Conservation (phyloP, 2,113 vertebrate genomes). For the Protobothrops flavoviridis region DNA sequence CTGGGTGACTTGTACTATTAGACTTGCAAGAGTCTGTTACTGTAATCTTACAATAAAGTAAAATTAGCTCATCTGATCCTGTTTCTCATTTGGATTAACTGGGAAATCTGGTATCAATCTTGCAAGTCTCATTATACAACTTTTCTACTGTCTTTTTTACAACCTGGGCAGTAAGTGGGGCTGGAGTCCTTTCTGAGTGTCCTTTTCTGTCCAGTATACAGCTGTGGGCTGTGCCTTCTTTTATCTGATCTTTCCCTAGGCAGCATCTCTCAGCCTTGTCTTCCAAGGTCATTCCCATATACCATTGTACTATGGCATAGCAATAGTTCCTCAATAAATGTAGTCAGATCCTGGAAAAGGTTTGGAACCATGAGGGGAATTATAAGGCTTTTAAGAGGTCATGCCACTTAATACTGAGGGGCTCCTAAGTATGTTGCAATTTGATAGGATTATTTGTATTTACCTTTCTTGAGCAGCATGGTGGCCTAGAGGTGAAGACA, state of each 20-base stretch:
- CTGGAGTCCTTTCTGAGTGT: not conserved
- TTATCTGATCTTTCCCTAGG: not conserved
- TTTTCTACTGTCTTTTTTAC: not conserved
- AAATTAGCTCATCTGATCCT: not conserved
- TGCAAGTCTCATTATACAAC: not conserved
- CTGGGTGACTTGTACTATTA: not conserved
- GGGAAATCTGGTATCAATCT: not conserved
- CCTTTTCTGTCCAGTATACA: not conserved
- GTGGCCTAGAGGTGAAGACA: too few species aligned
- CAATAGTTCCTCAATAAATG: not conserved
- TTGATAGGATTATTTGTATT: not conserved
- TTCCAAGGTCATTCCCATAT: not conserved
- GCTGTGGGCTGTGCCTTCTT: not conserved
- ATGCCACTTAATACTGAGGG: not conserved
- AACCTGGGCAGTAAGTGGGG: not conserved
- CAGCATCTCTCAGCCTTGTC: not conserved
- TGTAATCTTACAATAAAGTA: not conserved
- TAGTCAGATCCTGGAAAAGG: not conserved
- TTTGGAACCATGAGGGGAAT: not conserved
- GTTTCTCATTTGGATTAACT: not conserved
- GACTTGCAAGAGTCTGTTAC: not conserved
- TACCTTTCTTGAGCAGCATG: not conserved
- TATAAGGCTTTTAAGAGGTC: not conserved
- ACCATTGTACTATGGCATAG: not conserved
- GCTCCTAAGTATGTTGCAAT: not conserved